Evolutionary conservation across 2,888 invertebrate species (phyloP), one percentile per base, ranked within the genome.

Genomic region (Sialis fuliginosa): DNA sequence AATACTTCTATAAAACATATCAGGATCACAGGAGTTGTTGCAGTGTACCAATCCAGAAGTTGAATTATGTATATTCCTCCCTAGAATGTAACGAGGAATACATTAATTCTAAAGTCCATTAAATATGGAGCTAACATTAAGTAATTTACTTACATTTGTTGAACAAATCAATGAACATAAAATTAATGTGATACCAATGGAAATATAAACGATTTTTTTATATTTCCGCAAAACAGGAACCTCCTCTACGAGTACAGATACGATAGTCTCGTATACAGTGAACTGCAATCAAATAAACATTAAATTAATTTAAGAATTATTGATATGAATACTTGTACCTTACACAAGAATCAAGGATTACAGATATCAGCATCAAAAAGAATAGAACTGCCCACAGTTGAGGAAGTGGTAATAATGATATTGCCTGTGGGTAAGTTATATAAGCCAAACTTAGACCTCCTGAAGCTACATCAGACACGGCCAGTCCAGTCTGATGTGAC

Each of bases 11-110:
- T 71, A 5, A 83, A 65, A 54, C 88, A 88, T 31, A 87, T 80
- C 32, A 79, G 64, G 13, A 87, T 79, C 1, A 87, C 77, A 42
- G 84, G 77, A 33, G 86, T 81, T 30, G 89, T 82, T 6, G 89
- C 89, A 6, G 89, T 81, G 61, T 91, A 92, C 67, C 84, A 78
- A 58, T 93, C 90, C 52, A 92, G 74, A 31, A 93, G 67, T 56
- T 83, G 79, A 44, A 92, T 70, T 49, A 89, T 75, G 60, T 83
- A 92, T 66, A 92, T 82, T 44, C 92, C 92, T 40, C 82, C 89
- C 85, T 87, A 58, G 33, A 60, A 57, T 22, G 4, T 22, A 2
- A 22, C 22, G 22, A 22, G 22, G 22, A 22, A 22, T 2, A 22
- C 22, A 22, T 22, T 22, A 22, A 22, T 22, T 22, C 22, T 22